Evolutionary conservation across 1,140 invertebrate genomes (phyloP), one percentile per base, ranked within the genome.

Genomic region (Plectus sambesii): DNA sequence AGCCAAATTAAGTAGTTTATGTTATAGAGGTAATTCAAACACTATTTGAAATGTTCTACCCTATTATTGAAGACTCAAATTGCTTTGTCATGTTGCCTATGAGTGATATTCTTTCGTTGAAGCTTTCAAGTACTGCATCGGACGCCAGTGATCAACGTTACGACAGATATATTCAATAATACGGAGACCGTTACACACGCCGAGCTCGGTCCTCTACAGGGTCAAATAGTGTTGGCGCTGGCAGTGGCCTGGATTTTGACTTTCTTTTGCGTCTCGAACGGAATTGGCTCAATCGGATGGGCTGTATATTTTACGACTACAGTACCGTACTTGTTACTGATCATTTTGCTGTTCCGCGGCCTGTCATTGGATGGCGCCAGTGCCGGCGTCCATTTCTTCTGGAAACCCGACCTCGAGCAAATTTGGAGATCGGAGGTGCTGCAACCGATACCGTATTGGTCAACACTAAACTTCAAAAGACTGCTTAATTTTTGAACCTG

Each of bases 201-300:
- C n/a, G 27, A 44, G 3, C 22, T 62, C 0, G 60, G 62, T 22
- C 24, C 29, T 15, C 25, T 62, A 17, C 60, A 60, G 47, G 29
- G 26, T 29, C 53, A 62, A 38, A 9, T 64, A 6, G 29, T 65
- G 9, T 25, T 61, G 8, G 46, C 61, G 2, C 39, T 65, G 5
- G 54, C 60, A 6, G 55, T 62, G 24, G 60, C 62, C n/a, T 65
- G 62, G 62, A 49, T 60, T 15, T 49, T 61, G n/a, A 63, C 67
- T 3, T 65, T 63, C 40, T 61, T 65, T 33, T 63, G 62, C 8
- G 62, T 65, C 2, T 65, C 64, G 46, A 65, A 65, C 44, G 62
- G 62, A 8, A 57, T 65, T 17, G 62, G 62, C 19, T 65, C 62
- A 0, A 65, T 65, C 39, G 62, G 64, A 27, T 67, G 61, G 59